Percentiles rank a stretch among this genome's conserved stretches.
Conservation (phyloP, 1,140 invertebrate species). For the Pseudomyrmex pallidus region DNA sequence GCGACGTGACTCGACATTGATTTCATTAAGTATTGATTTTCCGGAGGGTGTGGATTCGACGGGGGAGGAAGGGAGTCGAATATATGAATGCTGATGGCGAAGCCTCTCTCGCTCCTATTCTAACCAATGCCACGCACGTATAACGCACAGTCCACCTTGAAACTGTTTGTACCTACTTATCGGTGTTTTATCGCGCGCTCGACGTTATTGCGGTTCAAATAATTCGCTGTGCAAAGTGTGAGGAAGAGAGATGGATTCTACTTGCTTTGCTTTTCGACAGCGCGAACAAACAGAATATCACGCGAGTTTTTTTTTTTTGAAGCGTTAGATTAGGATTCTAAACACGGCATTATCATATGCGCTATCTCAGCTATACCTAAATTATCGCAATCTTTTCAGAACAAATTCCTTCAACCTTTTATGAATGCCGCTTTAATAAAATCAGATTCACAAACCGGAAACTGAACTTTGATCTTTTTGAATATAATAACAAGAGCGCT, state of each 20-base stretch:
- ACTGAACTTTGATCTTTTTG: constrained; percentile 26
- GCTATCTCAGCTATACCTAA: too few species aligned
- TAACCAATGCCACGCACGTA: constrained; percentile 7
- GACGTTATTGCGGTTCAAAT: neutral
- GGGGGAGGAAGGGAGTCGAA: constrained; percentile 62
- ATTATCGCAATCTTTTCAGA: too few species aligned
- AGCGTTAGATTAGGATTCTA: too few species aligned
- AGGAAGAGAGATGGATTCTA: neutral
- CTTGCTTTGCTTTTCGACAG: neutral
- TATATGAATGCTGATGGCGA: constrained; percentile 82
- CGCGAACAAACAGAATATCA: neutral
- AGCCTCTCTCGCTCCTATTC: constrained; percentile 43
- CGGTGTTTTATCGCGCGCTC: constrained; percentile 6
- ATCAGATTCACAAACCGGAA: neutral
- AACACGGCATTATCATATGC: too few species aligned
- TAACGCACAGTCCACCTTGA: constrained; percentile 33
- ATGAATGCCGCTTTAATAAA: neutral
- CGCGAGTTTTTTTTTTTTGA: neutral
- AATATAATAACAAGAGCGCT: constrained; percentile 15
- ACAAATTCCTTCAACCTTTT: too few species aligned
- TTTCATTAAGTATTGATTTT: constrained; percentile 84
- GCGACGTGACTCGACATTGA: constrained; percentile 81
- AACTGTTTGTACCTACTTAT: constrained; percentile 33
- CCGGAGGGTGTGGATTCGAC: constrained; percentile 73
- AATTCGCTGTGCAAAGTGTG: neutral